These are phyloP conservation scores for Saccopteryx leptura DNA, from an alignment of 2,113 vertebrate genomes.

Conservation along the genomic window DNA sequence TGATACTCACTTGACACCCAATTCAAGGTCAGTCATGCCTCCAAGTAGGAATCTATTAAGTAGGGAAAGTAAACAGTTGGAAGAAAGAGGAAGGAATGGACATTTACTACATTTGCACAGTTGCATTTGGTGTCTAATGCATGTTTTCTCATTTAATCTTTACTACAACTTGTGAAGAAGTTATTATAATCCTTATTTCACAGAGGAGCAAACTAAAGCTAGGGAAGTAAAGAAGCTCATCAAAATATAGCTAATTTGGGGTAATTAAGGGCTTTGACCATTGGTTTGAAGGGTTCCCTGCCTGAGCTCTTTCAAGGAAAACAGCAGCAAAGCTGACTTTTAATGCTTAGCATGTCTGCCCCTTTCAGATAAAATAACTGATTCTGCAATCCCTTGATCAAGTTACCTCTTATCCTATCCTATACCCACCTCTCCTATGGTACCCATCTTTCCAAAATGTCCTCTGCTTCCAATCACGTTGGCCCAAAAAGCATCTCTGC, in stretches of 20 bases:
- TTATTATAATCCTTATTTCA: conserved; percentile 6
- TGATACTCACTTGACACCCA: background rate
- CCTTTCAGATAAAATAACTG: background rate
- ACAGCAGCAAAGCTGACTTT: background rate
- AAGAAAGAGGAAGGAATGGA: background rate
- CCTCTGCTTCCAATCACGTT: background rate
- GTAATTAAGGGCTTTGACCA: background rate
- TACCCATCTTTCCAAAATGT: background rate
- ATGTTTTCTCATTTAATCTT: background rate
- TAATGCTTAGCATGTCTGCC: background rate
- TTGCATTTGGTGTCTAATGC: background rate
- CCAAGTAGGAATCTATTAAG: background rate
- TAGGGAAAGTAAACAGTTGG: background rate
- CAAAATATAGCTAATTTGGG: background rate
- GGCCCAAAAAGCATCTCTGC: background rate
- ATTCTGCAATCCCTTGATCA: background rate
- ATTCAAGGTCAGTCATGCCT: background rate
- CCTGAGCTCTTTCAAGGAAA: background rate
- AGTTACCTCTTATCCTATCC: background rate
- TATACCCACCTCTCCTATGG: no score
- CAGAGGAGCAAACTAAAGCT: background rate
- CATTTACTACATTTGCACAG: background rate
- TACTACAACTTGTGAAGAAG: background rate
- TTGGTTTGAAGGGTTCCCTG: background rate
- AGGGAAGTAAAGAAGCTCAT: conserved; percentile 1